phyloP scores from a whole-genome alignment of 1,140 invertebrate species.

The Drosophila erecta region DNA sequence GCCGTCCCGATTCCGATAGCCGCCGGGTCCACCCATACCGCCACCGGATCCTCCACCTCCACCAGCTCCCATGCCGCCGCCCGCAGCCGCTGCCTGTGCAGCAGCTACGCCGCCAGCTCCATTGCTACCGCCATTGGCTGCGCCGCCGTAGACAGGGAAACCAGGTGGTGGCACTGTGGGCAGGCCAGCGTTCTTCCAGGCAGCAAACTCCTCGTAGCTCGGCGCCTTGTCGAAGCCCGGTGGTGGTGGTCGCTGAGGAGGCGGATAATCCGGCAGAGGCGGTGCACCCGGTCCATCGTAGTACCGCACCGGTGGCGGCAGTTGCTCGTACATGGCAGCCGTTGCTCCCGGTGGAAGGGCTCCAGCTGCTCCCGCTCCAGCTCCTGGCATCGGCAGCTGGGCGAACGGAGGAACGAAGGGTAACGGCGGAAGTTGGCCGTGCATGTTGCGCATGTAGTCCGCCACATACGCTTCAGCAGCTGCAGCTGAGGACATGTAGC shows the following conservation, averaged over 20 bases:
- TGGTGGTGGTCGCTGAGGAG: constrained; percentile 84
- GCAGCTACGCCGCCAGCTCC: constrained; percentile 25
- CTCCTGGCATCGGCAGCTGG: constrained; percentile 85
- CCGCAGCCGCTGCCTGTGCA: constrained; percentile 15
- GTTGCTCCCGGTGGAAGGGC: constrained; percentile 88
- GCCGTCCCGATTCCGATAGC: constrained; percentile 64
- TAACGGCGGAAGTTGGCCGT: constrained; percentile 90
- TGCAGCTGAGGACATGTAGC: constrained; percentile 86
- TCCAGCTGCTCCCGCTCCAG: constrained; percentile 86
- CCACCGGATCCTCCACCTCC: constrained; percentile 33
- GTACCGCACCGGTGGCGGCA: constrained; percentile 89
- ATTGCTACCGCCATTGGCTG: constrained; percentile 63
- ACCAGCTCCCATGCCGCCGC: constrained; percentile 28
- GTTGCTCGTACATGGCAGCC: constrained; percentile 84
- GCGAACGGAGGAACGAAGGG: constrained; percentile 89
- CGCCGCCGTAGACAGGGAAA: constrained; percentile 60
- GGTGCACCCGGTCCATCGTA: constrained; percentile 89
- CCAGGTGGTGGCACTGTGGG: constrained; percentile 75
- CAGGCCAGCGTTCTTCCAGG: constrained; percentile 89
- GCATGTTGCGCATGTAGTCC: constrained; percentile 93
- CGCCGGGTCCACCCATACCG: constrained; percentile 28
- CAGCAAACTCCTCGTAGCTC: constrained; percentile 93
- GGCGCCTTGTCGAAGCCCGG: constrained; percentile 89
- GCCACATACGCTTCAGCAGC: constrained; percentile 91
- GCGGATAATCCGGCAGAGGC: constrained; percentile 87